phyloP scores from a whole-genome alignment of 2,113 vertebrate genomes.

The Bos javanicus region DNA sequence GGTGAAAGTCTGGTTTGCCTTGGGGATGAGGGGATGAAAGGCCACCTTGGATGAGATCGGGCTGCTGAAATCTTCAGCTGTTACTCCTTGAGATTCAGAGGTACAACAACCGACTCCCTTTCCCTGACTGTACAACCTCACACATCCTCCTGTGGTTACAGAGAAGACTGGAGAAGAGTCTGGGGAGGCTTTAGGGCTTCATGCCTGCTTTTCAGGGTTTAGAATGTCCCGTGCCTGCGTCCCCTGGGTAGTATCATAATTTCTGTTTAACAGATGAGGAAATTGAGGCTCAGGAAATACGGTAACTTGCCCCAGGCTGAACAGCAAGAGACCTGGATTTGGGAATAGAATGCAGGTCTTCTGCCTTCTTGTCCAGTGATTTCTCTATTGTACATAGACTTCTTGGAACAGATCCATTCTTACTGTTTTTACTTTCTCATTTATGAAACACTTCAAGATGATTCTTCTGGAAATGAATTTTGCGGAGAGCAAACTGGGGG shows the following conservation, averaged over 20 bases:
- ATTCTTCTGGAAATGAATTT: constrained; percentile 28
- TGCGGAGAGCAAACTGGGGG: background rate
- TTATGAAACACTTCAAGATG: background rate
- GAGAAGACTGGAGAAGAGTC: background rate
- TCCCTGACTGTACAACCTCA: background rate
- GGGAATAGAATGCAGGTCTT: background rate
- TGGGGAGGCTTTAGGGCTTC: background rate
- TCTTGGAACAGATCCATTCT: background rate
- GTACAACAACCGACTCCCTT: background rate
- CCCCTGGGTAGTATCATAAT: background rate
- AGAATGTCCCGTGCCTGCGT: background rate
- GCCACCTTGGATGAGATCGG: background rate
- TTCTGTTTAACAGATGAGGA: background rate
- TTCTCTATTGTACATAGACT: background rate
- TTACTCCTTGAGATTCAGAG: background rate
- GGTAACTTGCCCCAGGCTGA: background rate
- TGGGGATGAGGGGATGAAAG: constrained; percentile 1
- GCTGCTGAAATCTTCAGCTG: background rate
- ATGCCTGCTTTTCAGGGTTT: background rate
- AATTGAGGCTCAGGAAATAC: background rate
- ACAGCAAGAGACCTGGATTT: background rate
- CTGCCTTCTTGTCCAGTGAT: background rate
- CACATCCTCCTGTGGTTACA: background rate
- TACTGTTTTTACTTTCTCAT: background rate
- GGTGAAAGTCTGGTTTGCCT: background rate